A percentile compares a stretch with the other conserved stretches of the same genome.
These are phyloP conservation scores for Drosophila subsilvestris DNA, from an alignment of 2,888 invertebrate species.

Conservation along the genomic window DNA sequence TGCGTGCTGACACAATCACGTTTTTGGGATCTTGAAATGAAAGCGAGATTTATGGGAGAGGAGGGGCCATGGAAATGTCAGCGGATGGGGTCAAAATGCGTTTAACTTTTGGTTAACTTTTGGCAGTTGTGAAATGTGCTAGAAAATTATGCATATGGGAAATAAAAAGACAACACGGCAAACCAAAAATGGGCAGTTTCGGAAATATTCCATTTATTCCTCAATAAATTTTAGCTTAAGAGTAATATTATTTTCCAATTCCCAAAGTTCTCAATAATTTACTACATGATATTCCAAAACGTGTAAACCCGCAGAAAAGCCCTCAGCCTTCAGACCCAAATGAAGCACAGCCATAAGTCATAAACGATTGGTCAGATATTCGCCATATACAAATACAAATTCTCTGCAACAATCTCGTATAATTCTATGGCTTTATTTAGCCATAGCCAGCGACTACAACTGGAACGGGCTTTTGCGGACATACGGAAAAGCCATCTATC, in stretches of 20 bases:
- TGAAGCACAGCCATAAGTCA: background rate
- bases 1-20: slow-evolving; percentile 12
- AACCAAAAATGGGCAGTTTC: background rate
- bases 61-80: background rate
- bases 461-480: slow-evolving; percentile 16
- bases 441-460: slow-evolving; percentile 31
- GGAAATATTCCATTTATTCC: background rate
- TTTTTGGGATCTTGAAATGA: background rate
- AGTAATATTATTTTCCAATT: no score
- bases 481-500: slow-evolving; percentile 6
- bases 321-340: background rate
- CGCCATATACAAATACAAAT: slow-evolving; percentile 25
- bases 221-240: background rate
- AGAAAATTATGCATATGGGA: background rate
- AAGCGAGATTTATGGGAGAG: background rate
- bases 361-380: slow-evolving; percentile 1
- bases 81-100: background rate
- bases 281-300: background rate
- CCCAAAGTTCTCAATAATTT: background rate
- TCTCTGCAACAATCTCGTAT: slow-evolving; percentile 39
- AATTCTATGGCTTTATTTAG: slow-evolving; percentile 50
- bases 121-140: background rate
- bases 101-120: background rate
- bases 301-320: background rate
- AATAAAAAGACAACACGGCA: background rate